Base-by-base conservation (phyloP, 2,797 vertebrate species). In the Microctenopoma lineatum region DNA sequence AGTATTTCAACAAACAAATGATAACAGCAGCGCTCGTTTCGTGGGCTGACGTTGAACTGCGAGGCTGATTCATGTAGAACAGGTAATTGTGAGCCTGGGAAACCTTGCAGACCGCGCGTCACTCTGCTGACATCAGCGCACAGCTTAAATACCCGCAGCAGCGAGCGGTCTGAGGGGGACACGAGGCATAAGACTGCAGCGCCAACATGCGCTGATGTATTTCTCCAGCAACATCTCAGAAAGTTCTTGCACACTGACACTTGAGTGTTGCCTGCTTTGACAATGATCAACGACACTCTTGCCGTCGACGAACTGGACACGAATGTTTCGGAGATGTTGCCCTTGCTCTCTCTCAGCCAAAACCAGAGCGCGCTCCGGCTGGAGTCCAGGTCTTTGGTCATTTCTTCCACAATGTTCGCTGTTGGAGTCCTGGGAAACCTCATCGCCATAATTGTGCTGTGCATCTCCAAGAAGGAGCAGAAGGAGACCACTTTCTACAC, bases 401-500 rank as follows among this genome's bases (percentile, higher is more conserved):
- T 74, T 16, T 95, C 94, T 0, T 92, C 94, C 68, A 92, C 92
- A 0, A 95, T 95, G 94, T 95, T 95, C 59, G 86, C 89, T 0
- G 89, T 95, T 21, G 94, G 94, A 4, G 94, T 95, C 25, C 80
- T 95, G 66, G 92, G 94, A 4, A 95, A 95, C 87, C 89, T 95
- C 27, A 88, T 95, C 34, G 94, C 94, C 69, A 93, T 95, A 47
- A 89, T 93, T 9, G 94, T 95, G 68, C 84, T 95, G 55, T 94
- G 94, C 44, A 82, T 94, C 52, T 94, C 94, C 61, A 94, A 95
- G 59, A 93, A 92, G 55, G 93, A 95, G 51, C 93, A 95, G 72
- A 95, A 95, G 69, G 94, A 95, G 75, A 95, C 92, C 39, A 95
- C 93, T 0, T 95, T 95, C 81, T 95, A 95, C 81, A 94, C 92